Percentiles rank a stretch among this genome's conserved stretches.
phyloP scores from a whole-genome alignment of 1,140 invertebrate genomes.

The Bursaphelenchus mucronatus region DNA sequence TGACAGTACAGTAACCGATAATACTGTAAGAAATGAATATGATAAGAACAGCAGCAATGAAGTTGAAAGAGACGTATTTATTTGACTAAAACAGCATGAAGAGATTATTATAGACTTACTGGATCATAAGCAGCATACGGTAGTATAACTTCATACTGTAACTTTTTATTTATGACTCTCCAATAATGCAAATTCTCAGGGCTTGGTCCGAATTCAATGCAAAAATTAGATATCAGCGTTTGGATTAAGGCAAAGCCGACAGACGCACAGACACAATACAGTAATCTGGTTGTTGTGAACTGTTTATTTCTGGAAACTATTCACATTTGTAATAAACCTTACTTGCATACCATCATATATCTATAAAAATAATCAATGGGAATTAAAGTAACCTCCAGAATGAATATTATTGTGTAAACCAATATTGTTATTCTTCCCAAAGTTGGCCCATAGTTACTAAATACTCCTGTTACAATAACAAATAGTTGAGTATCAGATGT shows the following conservation, averaged over 20 bases:
- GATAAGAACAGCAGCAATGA: neutral
- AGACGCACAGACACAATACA: neutral
- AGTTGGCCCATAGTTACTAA: too few relatives aligned
- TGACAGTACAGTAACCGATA: neutral
- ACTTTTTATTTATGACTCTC: neutral
- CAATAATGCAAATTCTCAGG: constrained; percentile 2
- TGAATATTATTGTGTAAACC: neutral
- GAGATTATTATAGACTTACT: neutral
- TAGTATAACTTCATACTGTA: neutral
- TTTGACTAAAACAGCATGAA: too few relatives aligned
- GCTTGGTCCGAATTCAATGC: neutral
- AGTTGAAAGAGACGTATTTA: too few relatives aligned
- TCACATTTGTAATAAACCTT: constrained; percentile 10
- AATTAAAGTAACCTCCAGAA: constrained; percentile 11
- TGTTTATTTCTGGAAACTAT: constrained; percentile 11
- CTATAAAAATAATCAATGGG: constrained; percentile 14
- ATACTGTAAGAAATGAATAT: neutral
- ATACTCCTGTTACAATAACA: too few relatives aligned
- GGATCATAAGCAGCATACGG: constrained; percentile 10
- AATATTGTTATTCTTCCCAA: too few relatives aligned
- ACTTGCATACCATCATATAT: constrained; percentile 13
- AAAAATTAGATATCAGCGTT: constrained; percentile 5
- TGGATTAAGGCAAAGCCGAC: constrained; percentile 1
- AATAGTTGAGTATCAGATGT: too few relatives aligned
- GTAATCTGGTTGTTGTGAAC: constrained; percentile 8